A percentile compares a stretch with the other conserved stretches of the same genome.
Evolutionary conservation across 2,797 vertebrate species (phyloP).

Genomic region (Stomatorhinus walkeri): DNA sequence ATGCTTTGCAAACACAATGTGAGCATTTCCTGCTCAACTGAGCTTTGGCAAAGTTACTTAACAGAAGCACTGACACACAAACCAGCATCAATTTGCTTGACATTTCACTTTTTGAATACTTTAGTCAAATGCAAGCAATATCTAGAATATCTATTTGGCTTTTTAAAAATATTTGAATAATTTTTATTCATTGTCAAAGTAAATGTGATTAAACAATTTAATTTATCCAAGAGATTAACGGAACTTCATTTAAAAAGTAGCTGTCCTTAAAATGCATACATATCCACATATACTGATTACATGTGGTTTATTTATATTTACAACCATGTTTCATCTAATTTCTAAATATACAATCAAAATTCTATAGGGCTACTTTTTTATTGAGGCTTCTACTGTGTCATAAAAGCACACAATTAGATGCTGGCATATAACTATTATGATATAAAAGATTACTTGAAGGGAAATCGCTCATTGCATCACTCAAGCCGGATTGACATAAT

Average conservation of each 20-base stretch:
- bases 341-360: not conserved
- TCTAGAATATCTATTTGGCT: not conserved
- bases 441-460: conserved; percentile 15
- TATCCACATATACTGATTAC: not conserved
- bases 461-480: conserved; percentile 60
- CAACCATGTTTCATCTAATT: not conserved
- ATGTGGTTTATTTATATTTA: not conserved
- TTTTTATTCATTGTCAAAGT: not conserved
- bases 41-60: not conserved
- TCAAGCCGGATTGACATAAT: conserved; percentile 58
- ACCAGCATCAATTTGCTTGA: not conserved
- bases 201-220: not conserved
- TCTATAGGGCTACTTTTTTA: not conserved
- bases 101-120: not conserved
- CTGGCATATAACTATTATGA: not conserved
- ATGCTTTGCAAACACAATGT: conserved; percentile 14
- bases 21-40: not conserved
- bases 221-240: not conserved
- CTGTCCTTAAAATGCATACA: not conserved
- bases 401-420: not conserved
- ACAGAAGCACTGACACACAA: not conserved
- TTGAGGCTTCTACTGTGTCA: not conserved
- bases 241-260: not conserved
- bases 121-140: not conserved
- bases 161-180: not conserved